Base-by-base conservation (phyloP, 2,888 invertebrate genomes). In the Troides aeacus region DNA sequence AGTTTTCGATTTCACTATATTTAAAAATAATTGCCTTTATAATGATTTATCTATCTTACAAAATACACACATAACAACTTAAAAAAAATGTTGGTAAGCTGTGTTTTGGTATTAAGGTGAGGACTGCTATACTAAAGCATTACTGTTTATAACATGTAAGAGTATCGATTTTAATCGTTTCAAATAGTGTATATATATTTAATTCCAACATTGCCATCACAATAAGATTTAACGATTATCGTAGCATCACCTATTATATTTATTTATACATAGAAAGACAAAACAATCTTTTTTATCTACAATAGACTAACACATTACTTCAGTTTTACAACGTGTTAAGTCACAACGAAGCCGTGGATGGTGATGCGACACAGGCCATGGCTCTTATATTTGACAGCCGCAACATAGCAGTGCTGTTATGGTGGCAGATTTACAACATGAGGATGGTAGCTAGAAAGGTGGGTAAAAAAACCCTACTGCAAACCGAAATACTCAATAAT, bases 61-160 rank as follows among this genome's bases (percentile, higher is more conserved):
- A 79, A 83, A 84, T 87, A 89, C 84, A 88, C 83, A 87, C 79
- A 83, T 83, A 84, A 86, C 91, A 91, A 92, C 90, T 91, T 90
- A 92, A 83, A 86, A 85, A 89, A 86, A 89, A 87, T 87, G 90
- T 89, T 92, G 92, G 92, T 92, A 92, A 92, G 90, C 90, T 89
- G 92, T 92, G 88, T 89, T 92, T 92, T 92, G 92, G 92, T 92
- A 92, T 92, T 87, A 86, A 89, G 87, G 89, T 92, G 92, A 92
- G 90, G 91, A 88, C 84, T 82, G 87, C 90, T 91, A 90, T 78
- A 77, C 89, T 90, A 91, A 81, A 79, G 76, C 75, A 83, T 77
- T 77, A 75, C 76, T 77, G 77, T 78, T 77, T 77, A 75, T 69
- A 68, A 67, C 69, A 64, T 70, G 71, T 72, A 66, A 50, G 66